A percentile compares a stretch with the other conserved stretches of the same genome.
Evolutionary conservation across 2,113 vertebrate species (phyloP).

Genomic region (Columbina picui): DNA sequence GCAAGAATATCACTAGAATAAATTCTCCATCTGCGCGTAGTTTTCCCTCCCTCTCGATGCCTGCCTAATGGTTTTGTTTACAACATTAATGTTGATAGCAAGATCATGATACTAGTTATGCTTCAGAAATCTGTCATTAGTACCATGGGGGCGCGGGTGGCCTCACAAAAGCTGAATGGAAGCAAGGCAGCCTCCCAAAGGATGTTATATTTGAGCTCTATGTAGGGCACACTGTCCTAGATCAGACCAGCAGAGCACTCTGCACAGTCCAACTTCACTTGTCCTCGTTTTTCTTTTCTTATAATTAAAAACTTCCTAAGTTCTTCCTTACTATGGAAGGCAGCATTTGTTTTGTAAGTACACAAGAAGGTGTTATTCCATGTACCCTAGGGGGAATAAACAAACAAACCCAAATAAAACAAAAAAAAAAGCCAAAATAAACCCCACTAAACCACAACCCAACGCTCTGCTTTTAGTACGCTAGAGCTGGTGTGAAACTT

Average conservation of each 20-base stretch:
- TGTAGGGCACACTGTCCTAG: conserved; percentile 71
- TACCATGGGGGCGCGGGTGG: not conserved
- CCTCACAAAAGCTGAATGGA: conserved; percentile 58
- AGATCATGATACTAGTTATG: not conserved
- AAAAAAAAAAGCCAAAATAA: too few species aligned
- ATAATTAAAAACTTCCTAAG: conserved; percentile 66
- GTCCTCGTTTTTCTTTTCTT: conserved; percentile 52
- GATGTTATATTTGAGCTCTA: conserved; percentile 66
- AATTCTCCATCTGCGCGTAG: not conserved
- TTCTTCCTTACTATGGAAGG: conserved; percentile 19
- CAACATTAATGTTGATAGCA: not conserved
- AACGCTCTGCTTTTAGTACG: not conserved
- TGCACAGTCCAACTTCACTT: conserved; percentile 26
- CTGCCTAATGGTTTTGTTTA: conserved; percentile 48
- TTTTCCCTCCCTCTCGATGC: not conserved
- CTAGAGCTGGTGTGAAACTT: conserved; percentile 1
- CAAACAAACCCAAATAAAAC: not conserved
- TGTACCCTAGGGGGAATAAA: not conserved
- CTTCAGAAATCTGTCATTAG: conserved; percentile 35
- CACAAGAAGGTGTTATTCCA: not conserved
- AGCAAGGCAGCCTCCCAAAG: conserved; percentile 36
- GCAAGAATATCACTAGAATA: conserved; percentile 5
- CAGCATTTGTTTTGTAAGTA: conserved; percentile 40
- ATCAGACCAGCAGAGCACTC: conserved; percentile 61
- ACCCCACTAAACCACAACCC: too few species aligned